phyloP scores from a whole-genome alignment of 2,113 vertebrate genomes.

The Rhinichthys klamathensis region DNA sequence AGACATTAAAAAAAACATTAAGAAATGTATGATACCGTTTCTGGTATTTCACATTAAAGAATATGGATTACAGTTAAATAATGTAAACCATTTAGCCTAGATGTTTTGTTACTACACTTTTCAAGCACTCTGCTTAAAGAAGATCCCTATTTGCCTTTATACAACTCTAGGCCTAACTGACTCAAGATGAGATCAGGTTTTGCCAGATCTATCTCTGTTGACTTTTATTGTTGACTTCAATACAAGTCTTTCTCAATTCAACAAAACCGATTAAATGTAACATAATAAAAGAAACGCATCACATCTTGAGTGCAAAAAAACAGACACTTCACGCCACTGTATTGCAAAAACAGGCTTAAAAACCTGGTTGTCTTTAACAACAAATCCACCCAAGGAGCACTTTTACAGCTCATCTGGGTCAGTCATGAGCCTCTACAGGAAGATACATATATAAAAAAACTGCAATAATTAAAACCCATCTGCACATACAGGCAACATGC shows the following conservation, averaged over 20 bases:
- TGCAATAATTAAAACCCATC: no score
- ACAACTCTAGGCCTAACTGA: background rate
- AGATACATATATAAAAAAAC: background rate
- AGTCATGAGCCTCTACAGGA: background rate
- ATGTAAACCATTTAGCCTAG: background rate
- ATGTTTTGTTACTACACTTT: background rate
- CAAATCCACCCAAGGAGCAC: slow-evolving; percentile 2
- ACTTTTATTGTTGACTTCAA: slow-evolving; percentile 25
- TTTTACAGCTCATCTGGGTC: background rate
- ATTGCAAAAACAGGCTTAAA: background rate
- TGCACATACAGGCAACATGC: no score
- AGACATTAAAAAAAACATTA: background rate
- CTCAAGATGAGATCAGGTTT: background rate
- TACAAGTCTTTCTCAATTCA: background rate
- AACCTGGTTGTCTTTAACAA: background rate
- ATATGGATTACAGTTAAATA: background rate
- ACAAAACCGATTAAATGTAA: background rate
- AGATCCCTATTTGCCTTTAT: background rate
- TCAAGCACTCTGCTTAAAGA: background rate
- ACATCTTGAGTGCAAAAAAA: background rate
- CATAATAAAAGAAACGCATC: background rate
- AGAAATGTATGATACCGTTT: background rate
- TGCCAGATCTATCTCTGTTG: slow-evolving; percentile 18
- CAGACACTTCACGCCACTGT: background rate
- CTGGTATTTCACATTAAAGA: background rate